Percentiles rank a stretch among this genome's conserved stretches.
These are phyloP conservation scores for Yponomeuta plumbellus DNA, from an alignment of 2,888 invertebrate genomes.

Conservation along the genomic window DNA sequence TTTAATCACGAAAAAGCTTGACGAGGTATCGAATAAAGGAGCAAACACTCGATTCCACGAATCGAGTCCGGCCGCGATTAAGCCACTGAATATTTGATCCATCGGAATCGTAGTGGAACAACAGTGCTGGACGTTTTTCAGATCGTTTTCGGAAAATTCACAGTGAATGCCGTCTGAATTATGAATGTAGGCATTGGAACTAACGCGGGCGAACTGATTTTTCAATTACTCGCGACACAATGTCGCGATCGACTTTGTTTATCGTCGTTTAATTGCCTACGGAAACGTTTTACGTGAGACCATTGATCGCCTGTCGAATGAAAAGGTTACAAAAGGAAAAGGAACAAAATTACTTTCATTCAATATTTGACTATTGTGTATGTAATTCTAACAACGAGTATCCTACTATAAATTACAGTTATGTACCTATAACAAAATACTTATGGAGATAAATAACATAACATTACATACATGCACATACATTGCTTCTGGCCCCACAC, in stretches of 20 bases:
- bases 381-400: no score
- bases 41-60: slow-evolving; percentile 15
- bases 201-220: slow-evolving; percentile 52
- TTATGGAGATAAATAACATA: no score
- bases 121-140: slow-evolving; percentile 55
- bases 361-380: no score
- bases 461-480: no score
- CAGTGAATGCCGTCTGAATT: slow-evolving; percentile 70
- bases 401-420: no score
- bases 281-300: neutral
- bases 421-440: no score
- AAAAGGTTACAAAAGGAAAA: neutral
- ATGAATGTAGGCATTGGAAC: slow-evolving; percentile 52
- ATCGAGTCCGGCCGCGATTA: slow-evolving; percentile 54
- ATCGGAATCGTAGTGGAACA: slow-evolving; percentile 58
- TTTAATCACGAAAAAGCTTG: neutral
- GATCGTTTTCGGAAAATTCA: slow-evolving; percentile 67
- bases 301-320: neutral
- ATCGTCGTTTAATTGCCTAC: slow-evolving; percentile 12
- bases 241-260: slow-evolving; percentile 32
- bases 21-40: slow-evolving; percentile 9
- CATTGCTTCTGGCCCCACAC: no score
- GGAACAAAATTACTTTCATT: no score
- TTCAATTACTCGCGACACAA: slow-evolving; percentile 67
- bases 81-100: slow-evolving; percentile 65